phyloP scores from a whole-genome alignment of 2,797 vertebrate genomes.

The Esox lucius region DNA sequence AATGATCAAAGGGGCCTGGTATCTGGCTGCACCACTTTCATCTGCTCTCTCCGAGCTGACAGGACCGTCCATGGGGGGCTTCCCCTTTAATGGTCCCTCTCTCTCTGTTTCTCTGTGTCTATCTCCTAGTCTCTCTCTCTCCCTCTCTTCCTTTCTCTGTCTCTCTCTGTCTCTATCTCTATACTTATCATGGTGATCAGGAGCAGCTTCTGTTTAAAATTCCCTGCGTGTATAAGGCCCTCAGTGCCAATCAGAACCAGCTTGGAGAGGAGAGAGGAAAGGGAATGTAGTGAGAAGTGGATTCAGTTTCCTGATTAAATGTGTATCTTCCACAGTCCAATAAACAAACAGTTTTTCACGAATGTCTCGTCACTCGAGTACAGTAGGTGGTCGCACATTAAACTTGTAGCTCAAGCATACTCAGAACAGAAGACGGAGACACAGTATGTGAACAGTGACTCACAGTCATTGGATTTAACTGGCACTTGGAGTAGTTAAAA shows the following conservation, averaged over 20 bases:
- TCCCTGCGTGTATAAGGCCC: conserved; percentile 33
- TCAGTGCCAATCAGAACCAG: conserved; percentile 58
- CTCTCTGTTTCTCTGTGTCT: background rate
- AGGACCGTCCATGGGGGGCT: conserved; percentile 72
- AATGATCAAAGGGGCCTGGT: conserved; percentile 76
- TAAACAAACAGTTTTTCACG: conserved; percentile 21
- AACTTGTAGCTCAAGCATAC: background rate
- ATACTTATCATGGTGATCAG: conserved; percentile 52
- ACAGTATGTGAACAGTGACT: background rate
- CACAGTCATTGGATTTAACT: background rate
- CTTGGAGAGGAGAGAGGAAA: conserved; percentile 38
- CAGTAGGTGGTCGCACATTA: background rate
- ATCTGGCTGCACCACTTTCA: conserved; percentile 77
- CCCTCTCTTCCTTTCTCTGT: conserved; percentile 20
- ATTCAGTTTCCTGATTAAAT: background rate
- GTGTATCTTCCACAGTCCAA: conserved; percentile 28
- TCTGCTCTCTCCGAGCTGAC: conserved; percentile 78
- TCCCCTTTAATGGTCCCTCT: conserved; percentile 30
- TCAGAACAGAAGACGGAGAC: background rate
- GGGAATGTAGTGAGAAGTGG: too few species aligned
- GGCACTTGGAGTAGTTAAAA: background rate
- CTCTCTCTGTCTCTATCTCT: background rate
- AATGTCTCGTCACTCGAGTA: conserved; percentile 20
- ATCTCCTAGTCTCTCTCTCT: conserved; percentile 7
- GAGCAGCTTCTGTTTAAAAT: conserved; percentile 63